Percentiles rank a stretch among this genome's conserved stretches.
Conservation (phyloP, 2,113 vertebrate genomes). For the Dipodomys spectabilis region DNA sequence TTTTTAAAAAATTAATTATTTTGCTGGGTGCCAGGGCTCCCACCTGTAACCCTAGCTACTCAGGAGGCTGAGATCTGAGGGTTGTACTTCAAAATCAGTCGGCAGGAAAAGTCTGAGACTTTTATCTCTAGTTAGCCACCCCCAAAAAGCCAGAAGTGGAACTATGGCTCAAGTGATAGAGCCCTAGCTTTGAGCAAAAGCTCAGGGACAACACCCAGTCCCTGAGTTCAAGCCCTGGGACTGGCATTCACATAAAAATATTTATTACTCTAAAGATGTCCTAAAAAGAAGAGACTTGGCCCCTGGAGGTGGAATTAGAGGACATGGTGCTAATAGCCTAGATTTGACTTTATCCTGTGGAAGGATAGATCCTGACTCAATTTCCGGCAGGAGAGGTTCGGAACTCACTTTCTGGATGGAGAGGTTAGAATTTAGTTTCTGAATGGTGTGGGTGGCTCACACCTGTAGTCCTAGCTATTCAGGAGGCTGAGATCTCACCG, state of each 20-base stretch:
- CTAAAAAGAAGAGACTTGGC: neutral
- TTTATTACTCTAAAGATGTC: too few species aligned
- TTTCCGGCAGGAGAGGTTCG: conserved; percentile 1
- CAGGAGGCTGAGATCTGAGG: too few species aligned
- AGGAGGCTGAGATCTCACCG: too few species aligned
- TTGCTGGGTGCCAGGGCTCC: too few species aligned
- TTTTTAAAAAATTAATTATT: too few species aligned
- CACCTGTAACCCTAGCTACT: too few species aligned
- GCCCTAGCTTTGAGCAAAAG: too few species aligned
- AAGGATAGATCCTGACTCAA: neutral
- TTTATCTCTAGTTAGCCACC: too few species aligned
- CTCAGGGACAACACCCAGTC: neutral
- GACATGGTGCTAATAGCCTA: neutral
- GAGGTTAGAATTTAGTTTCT: conserved; percentile 9
- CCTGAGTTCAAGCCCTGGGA: neutral
- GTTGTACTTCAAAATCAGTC: neutral
- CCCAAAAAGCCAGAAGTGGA: too few species aligned
- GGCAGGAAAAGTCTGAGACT: too few species aligned
- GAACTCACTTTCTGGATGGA: neutral
- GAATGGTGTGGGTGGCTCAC: neutral
- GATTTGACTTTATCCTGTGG: neutral
- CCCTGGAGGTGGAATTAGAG: neutral
- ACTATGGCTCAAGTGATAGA: too few species aligned
- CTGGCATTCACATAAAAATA: neutral
- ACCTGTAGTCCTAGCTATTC: too few species aligned